A percentile compares a stretch with the other conserved stretches of the same genome.
Evolutionary conservation across 2,888 invertebrate genomes (phyloP).

Genomic region (Didymodactylos carnosus): DNA sequence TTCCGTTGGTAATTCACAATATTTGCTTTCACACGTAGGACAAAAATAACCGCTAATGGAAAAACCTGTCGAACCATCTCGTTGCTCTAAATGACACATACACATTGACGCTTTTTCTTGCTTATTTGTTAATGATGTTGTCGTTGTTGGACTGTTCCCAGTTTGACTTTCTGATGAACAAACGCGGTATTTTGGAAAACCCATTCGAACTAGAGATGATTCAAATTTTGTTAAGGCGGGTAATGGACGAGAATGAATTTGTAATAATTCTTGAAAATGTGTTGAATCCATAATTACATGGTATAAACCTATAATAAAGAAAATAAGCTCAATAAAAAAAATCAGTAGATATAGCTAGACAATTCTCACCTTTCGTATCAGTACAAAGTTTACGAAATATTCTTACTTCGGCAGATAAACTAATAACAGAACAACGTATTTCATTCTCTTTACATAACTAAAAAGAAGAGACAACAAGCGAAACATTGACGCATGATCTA

Average conservation of each 20-base stretch:
- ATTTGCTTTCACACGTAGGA: constrained; percentile 76
- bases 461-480: constrained; percentile 22
- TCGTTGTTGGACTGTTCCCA: background rate
- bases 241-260: constrained; percentile 1
- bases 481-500: too few species aligned
- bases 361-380: constrained; percentile 49
- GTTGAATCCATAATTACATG: background rate
- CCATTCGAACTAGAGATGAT: constrained; percentile 16
- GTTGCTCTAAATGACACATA: constrained; percentile 52
- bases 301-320: background rate
- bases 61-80: constrained; percentile 12
- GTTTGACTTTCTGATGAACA: background rate
- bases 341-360: constrained; percentile 15
- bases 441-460: constrained; percentile 54
- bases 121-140: constrained; percentile 30
- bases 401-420: constrained; percentile 77
- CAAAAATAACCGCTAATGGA: constrained; percentile 37
- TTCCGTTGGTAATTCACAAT: constrained; percentile 90
- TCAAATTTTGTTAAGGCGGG: constrained; percentile 50
- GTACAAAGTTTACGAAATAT: constrained; percentile 66
- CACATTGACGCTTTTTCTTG: constrained; percentile 55
- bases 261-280: background rate
- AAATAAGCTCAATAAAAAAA: constrained; percentile 17
- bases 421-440: constrained; percentile 77
- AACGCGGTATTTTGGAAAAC: constrained; percentile 21